Evolutionary conservation across 37 sponge, comb jelly and placozoan genomes (phyloP), one percentile per base, ranked within the genome.

Genomic region (Axinella damicornis): DNA sequence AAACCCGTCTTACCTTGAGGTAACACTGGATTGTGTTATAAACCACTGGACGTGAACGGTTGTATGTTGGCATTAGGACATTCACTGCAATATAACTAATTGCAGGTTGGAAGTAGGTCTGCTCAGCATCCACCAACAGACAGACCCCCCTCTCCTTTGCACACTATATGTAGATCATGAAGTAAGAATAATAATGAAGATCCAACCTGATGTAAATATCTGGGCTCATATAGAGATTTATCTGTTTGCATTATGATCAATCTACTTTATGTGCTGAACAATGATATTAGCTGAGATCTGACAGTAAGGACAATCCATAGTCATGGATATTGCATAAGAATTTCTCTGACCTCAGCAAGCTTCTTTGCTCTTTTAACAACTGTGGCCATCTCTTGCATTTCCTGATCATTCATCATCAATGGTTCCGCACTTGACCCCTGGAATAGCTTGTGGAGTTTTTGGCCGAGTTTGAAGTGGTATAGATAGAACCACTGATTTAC

Each of bases 1-100:
- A n/a, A n/a, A n/a, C n/a, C n/a, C n/a, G n/a, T n/a, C n/a, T n/a
- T n/a, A n/a, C 53, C 87, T 91, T 95, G 9, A 95, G 76, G 46
- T 95, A 95, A 53, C 92, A 95, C 76, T 95, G 95, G 14, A 84
- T 80, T 13, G 95, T 95, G 75, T 91, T 91, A 65, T 87, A 95
- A 52, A 91, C 40, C 9, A 87, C 70, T 25, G 83, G 80, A 15
- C 56, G 53, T 24, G 38, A 33, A 1, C 27, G 36, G 81, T 95
- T 95, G 85, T 91, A 95, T 19, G 76, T 53, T 16, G 83, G 82
- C 92, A 91, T 91, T 56, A 95, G 82, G 14, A 74, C 57, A 60
- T 91, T 77, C 41, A 91, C 91, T 36, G 84, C 78, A 71, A 95
- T 82, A 81, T 85, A 85, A 5, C 89, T 69, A 21, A 95, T 95